A percentile compares a stretch with the other conserved stretches of the same genome.
Evolutionary conservation across 2,888 invertebrate genomes (phyloP).

Genomic region (Ligdia adustata): DNA sequence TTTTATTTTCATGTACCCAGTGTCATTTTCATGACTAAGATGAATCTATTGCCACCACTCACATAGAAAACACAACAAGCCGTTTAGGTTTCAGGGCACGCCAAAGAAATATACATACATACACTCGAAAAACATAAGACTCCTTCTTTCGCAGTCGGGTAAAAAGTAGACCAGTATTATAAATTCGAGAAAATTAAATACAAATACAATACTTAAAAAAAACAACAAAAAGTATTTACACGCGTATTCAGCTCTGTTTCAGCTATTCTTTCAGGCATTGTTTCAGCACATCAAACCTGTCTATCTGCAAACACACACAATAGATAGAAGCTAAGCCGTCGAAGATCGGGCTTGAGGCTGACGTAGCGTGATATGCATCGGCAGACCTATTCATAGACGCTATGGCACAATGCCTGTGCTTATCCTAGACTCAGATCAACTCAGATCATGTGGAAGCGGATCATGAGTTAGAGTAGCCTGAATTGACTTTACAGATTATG

Average conservation of each 20-base stretch:
- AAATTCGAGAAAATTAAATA: too few relatives aligned
- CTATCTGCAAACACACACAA: constrained; percentile 29
- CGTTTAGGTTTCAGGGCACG: too few relatives aligned
- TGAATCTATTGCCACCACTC: too few relatives aligned
- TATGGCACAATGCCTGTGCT: constrained; percentile 30
- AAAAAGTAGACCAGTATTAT: too few relatives aligned
- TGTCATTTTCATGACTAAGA: too few relatives aligned
- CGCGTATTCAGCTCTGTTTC: constrained; percentile 19
- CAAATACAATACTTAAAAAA: too few relatives aligned
- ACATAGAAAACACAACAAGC: too few relatives aligned
- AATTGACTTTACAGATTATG: too few relatives aligned
- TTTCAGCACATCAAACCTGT: constrained; percentile 24
- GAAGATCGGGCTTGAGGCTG: constrained; percentile 34
- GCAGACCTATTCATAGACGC: constrained; percentile 28
- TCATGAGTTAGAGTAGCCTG: not conserved
- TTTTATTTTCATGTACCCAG: too few relatives aligned
- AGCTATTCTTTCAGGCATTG: constrained; percentile 15
- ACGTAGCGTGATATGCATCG: constrained; percentile 32
- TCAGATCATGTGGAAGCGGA: constrained; percentile 11
- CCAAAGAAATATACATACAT: too few relatives aligned
- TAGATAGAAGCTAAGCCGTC: constrained; percentile 31
- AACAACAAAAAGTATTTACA: constrained; percentile 11
- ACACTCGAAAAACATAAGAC: too few relatives aligned
- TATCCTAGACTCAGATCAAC: constrained; percentile 26
- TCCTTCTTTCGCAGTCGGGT: too few relatives aligned